Base-by-base conservation (phyloP, 2,113 vertebrate species). In the Ceyx melanurus region DNA sequence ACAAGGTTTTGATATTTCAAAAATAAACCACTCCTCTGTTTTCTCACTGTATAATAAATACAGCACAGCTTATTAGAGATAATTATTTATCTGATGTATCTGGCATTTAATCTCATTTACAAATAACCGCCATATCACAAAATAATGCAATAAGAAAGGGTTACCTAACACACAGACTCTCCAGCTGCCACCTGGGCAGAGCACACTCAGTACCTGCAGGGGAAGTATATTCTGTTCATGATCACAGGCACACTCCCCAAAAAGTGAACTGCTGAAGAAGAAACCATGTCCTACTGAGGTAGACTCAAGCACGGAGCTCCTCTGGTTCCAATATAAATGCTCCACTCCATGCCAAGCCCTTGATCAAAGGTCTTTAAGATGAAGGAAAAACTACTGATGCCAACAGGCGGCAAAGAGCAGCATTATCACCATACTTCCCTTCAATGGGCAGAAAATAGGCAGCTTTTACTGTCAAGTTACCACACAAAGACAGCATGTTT, bases 161-260 rank as follows among this genome's bases (percentile, higher is more conserved):
- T 51, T 29, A 45, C 42, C 20, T 42, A 67, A 77, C 50, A 10
- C 1, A 2, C 2, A 0, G 37, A 17, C 4, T 66, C 40, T 54
- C 25, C 2, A 3, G 31, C 15, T n/a, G 53, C 48, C 0, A 2
- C 31, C 4, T 1, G 11, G 31, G 42, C 64, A 65, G 25, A 76
- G 15, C 45, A 37, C 25, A 11, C 53, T 66, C 53, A 33, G 31
- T 5, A 45, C 11, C 40, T 61, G 58, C 2, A 4, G 54, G 35
- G 35, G 15, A 50, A 72, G 54, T 14, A 23, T 17, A 20, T 51
- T 53, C 25, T 26, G 13, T 20, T 37, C 0, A 0, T 13, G 33
- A 37, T 23, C 33, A 73, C n/a, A 48, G 61, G 19, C 40, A 37
- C 45, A 6, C 14, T 40, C 35, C 46, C 58, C 51, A 5, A 11